Conservation (phyloP, 2,797 vertebrate genomes). For the Cyprinodon diabolis region DNA sequence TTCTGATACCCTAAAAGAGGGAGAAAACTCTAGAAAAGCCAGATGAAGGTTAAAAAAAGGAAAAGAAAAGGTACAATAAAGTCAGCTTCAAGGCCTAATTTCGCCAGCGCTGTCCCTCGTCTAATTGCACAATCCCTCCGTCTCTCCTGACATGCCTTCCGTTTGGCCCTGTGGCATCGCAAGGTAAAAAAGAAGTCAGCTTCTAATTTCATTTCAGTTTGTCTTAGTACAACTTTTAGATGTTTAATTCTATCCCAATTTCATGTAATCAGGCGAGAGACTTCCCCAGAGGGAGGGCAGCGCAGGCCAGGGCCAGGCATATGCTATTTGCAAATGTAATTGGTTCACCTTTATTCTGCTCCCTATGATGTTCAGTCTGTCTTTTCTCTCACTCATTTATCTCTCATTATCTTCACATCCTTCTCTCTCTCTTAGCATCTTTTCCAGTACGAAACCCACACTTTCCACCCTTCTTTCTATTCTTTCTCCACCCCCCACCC, state of each 20-base stretch:
- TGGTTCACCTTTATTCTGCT: slow-evolving; percentile 84
- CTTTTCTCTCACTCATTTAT: slow-evolving; percentile 67
- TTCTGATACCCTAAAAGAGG: slow-evolving; percentile 40
- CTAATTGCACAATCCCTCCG: slow-evolving; percentile 82
- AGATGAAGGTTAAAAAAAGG: slow-evolving; percentile 9
- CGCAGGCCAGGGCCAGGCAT: slow-evolving; percentile 85
- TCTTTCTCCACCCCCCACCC: slow-evolving; percentile 7
- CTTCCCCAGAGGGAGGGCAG: slow-evolving; percentile 93
- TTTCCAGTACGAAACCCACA: slow-evolving; percentile 27
- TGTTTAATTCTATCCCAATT: slow-evolving; percentile 99
- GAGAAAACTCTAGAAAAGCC: slow-evolving; percentile 35
- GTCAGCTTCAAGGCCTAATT: slow-evolving; percentile 85
- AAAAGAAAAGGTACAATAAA: slow-evolving; percentile 64
- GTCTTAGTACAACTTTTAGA: slow-evolving; percentile 94
- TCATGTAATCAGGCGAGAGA: slow-evolving; percentile 95
- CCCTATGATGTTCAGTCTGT: slow-evolving; percentile 55
- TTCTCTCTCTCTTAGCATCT: slow-evolving; percentile 28
- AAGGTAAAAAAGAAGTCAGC: slow-evolving; percentile 82
- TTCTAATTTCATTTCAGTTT: slow-evolving; percentile 95
- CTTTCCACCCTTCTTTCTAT: slow-evolving; percentile 44
- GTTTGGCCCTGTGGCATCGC: slow-evolving; percentile 72
- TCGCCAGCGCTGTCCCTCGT: slow-evolving; percentile 77
- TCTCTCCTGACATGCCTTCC: slow-evolving; percentile 59
- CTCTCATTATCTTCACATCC: slow-evolving; percentile 56
- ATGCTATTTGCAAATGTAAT: slow-evolving; percentile 97